phyloP scores from a whole-genome alignment of 1,140 invertebrate species.

The Aphelenchoides avenae region DNA sequence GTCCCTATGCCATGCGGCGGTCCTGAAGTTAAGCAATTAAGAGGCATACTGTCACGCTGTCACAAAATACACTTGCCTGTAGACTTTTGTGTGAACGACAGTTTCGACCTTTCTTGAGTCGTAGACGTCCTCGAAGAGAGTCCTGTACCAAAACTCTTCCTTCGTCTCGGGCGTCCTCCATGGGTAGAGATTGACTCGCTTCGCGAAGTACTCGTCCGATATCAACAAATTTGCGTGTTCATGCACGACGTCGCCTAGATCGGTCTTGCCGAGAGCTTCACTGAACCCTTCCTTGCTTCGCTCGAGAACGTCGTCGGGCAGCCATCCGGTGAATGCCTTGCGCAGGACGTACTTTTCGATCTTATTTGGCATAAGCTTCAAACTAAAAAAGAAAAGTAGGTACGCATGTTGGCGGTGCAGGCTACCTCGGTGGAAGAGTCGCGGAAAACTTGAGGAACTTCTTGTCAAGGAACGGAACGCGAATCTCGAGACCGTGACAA shows the following conservation, averaged over 20 bases:
- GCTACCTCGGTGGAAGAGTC: slow-evolving; percentile 44
- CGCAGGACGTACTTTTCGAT: slow-evolving; percentile 53
- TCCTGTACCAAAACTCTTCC: slow-evolving; percentile 57
- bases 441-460: slow-evolving; percentile 54
- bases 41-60: slow-evolving; percentile 19
- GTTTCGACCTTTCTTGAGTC: slow-evolving; percentile 43
- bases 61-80: slow-evolving; percentile 42
- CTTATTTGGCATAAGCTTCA: slow-evolving; percentile 48
- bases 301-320: slow-evolving; percentile 57
- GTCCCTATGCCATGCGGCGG: slow-evolving; percentile 44
- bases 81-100: slow-evolving; percentile 56
- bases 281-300: slow-evolving; percentile 56
- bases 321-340: slow-evolving; percentile 51
- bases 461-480: slow-evolving; percentile 58
- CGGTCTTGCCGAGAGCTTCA: slow-evolving; percentile 55
- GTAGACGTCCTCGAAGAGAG: slow-evolving; percentile 50
- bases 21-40: slow-evolving; percentile 19
- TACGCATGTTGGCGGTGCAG: not conserved
- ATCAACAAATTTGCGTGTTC: slow-evolving; percentile 42
- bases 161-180: slow-evolving; percentile 53
- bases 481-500: slow-evolving; percentile 58
- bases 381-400: no score
- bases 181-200: slow-evolving; percentile 42
- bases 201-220: slow-evolving; percentile 37
- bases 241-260: slow-evolving; percentile 48